phyloP scores from a whole-genome alignment of 1,140 invertebrate species.

The Musca vetustissima region DNA sequence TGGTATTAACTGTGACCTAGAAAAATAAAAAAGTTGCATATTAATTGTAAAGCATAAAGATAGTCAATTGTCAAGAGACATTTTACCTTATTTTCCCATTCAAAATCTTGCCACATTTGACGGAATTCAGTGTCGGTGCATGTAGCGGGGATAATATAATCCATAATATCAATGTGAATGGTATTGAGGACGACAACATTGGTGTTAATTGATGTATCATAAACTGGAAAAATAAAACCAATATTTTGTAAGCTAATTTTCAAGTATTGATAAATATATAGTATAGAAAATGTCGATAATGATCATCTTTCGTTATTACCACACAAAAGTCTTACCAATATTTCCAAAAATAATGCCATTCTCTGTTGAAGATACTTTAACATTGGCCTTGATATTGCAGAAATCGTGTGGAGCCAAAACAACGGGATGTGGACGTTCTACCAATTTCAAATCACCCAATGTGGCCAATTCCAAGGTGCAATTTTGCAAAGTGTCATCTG shows the following conservation, averaged over 20 bases:
- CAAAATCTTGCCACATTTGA: constrained; percentile 99
- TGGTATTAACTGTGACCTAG: constrained; percentile 93
- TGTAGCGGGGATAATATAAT: constrained; percentile 97
- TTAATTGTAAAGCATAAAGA: constrained; percentile 25
- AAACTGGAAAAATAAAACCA: constrained; percentile 65
- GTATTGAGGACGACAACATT: constrained; percentile 98
- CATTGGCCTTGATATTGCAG: constrained; percentile 96
- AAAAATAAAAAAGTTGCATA: constrained; percentile 30
- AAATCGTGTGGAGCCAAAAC: constrained; percentile 96
- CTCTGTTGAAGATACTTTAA: constrained; percentile 94
- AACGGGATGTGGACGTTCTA: constrained; percentile 94
- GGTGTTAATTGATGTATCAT: constrained; percentile 90
- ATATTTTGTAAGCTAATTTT: neutral
- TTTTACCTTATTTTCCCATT: constrained; percentile 98
- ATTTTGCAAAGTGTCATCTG: constrained; percentile 93
- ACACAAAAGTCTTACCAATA: constrained; percentile 70
- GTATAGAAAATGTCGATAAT: no score
- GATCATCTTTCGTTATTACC: no score
- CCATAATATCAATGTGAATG: constrained; percentile 99
- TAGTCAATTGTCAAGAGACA: neutral
- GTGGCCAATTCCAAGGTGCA: constrained; percentile 97
- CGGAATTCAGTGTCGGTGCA: constrained; percentile 96
- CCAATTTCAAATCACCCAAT: constrained; percentile 94
- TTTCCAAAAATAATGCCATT: constrained; percentile 99
- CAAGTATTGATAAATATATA: neutral